phyloP scores from a whole-genome alignment of 1,140 invertebrate species.

The Cotesia vestalis region DNA sequence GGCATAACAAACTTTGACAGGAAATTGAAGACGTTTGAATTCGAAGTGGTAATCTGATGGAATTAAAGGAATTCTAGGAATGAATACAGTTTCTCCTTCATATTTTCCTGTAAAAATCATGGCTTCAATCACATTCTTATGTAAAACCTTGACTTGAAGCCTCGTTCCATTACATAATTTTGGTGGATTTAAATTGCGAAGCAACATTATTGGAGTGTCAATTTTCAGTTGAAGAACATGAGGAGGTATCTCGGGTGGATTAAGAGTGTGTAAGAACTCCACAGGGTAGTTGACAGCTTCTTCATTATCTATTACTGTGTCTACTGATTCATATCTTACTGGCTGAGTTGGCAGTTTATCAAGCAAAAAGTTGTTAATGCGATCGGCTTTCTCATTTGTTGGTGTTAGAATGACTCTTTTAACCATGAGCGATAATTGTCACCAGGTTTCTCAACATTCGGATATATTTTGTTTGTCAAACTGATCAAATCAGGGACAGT shows the following conservation, averaged over 20 bases:
- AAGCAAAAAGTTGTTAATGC: no score
- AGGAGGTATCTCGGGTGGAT: slow-evolving; percentile 51
- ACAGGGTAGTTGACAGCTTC: no score
- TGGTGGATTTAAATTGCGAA: slow-evolving; percentile 54
- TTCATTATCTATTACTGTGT: no score
- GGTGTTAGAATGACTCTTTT: slow-evolving; percentile 41
- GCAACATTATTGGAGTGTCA: slow-evolving; percentile 56
- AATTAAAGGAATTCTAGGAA: no score
- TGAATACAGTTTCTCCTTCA: slow-evolving; percentile 33
- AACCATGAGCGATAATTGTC: slow-evolving; percentile 43
- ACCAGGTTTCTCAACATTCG: slow-evolving; percentile 48
- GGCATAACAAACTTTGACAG: slow-evolving; percentile 5
- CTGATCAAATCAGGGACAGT: slow-evolving; percentile 38
- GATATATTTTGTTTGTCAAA: slow-evolving; percentile 50
- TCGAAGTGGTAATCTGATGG: slow-evolving; percentile 28
- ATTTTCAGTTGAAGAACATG: slow-evolving; percentile 51
- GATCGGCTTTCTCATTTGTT: slow-evolving; percentile 44
- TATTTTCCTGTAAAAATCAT: slow-evolving; percentile 42
- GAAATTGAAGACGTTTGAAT: slow-evolving; percentile 16
- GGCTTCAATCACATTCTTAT: slow-evolving; percentile 40
- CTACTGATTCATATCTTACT: no score
- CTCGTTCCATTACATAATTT: slow-evolving; percentile 35
- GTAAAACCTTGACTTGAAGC: slow-evolving; percentile 35
- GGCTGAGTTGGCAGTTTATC: no score
- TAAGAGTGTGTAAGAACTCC: slow-evolving; percentile 57